Base-by-base conservation (phyloP, 2,797 vertebrate species). In the Cirrhinus mrigala region DNA sequence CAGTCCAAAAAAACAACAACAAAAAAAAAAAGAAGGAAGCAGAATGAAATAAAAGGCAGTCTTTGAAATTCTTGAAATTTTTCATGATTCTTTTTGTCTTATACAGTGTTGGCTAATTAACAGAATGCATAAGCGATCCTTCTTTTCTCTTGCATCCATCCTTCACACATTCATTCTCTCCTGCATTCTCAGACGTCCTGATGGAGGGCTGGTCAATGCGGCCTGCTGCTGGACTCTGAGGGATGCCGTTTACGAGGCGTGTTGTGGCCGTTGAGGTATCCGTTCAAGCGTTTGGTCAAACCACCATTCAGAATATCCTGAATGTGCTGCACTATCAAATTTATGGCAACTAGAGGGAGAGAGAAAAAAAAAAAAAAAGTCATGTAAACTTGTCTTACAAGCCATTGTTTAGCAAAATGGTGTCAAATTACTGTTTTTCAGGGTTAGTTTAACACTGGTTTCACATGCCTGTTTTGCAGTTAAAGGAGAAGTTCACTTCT, bases 281-380 rank as follows among this genome's bases (percentile, higher is more conserved):
- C 95, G 0, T 96, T 97, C 90, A 96, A 93, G 40, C 97, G 94
- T 85, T 98, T 99, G 91, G 93, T 97, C 84, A 96, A 92, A 80
- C 97, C 97, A 3, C 97, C 97, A 0, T 95, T 98, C 40, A 99
- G 93, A 91, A 99, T 98, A 94, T 99, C 98, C 95, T 99, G 98
- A 92, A 99, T 99, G 92, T 99, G 98, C 90, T 99, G 97, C 88
- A 99, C 98, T 2, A 99, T 99, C 87, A 99, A 95, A 92, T 99
- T 99, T 92, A 99, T 99, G 89, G 98, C 98, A 93, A 99, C 98
- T 99, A 93, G 2, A 81, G 6, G 46, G 29, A 84, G 48, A 91
- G 33, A 88, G 3, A 20, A 64, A 64, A 54, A 16, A 22, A 81
- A n/a, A 33, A 58, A 4, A 58, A 37, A 78, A 20, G n/a, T 60